Evolutionary conservation across 2,888 invertebrate species (phyloP).

Genomic region (Pachliopta kotzebuea): DNA sequence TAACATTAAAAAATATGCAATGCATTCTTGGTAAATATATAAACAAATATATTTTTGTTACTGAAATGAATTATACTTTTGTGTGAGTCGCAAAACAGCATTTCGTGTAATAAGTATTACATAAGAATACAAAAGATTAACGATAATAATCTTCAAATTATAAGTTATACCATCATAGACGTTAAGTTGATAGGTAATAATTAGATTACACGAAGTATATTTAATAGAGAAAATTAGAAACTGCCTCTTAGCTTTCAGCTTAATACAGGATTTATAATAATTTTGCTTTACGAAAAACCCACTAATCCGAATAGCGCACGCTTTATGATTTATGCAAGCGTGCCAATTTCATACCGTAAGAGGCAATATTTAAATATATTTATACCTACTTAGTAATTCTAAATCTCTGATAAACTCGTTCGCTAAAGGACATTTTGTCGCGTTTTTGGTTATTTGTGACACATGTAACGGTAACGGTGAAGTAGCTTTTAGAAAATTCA

Average conservation of each 20-base stretch:
- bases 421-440: slow-evolving; percentile 53
- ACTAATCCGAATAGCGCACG: slow-evolving; percentile 52
- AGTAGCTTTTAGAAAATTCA: slow-evolving; percentile 56
- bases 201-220: slow-evolving; percentile 34
- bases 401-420: slow-evolving; percentile 41
- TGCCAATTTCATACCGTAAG: slow-evolving; percentile 69
- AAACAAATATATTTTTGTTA: no score
- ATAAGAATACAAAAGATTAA: not conserved
- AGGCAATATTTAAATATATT: slow-evolving; percentile 38
- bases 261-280: slow-evolving; percentile 50
- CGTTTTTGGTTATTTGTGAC: slow-evolving; percentile 39
- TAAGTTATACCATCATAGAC: slow-evolving; percentile 39
- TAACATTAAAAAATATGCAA: no score
- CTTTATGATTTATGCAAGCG: slow-evolving; percentile 63
- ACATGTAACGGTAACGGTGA: slow-evolving; percentile 60
- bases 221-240: slow-evolving; percentile 51
- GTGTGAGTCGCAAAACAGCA: not conserved
- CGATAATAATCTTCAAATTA: not conserved
- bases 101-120: not conserved
- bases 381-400: slow-evolving; percentile 45
- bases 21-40: no score
- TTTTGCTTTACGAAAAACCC: slow-evolving; percentile 61
- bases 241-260: slow-evolving; percentile 53
- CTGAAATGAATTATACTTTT: not conserved
- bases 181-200: slow-evolving; percentile 45